These are phyloP conservation scores for Holothuria glaberrima DNA, from an alignment of 35 echinoderm and acorn worm species.

Conservation along the genomic window DNA sequence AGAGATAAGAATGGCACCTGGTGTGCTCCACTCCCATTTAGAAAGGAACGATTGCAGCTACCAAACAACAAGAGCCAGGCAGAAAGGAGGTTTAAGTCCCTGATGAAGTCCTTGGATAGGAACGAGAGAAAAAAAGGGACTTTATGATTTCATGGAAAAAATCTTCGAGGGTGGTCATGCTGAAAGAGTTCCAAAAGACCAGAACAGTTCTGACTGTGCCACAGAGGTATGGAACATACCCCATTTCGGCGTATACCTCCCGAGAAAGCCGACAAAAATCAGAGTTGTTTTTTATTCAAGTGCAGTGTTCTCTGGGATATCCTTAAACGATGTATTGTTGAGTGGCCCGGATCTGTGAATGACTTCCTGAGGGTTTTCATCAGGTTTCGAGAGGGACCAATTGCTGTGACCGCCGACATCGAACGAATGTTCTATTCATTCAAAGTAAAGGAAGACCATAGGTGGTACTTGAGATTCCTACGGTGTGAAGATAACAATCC, in stretches of 20 bases:
- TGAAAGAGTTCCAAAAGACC: too few relatives aligned
- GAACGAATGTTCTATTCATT: not conserved
- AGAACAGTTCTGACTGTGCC: too few relatives aligned
- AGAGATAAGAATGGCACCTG: too few relatives aligned
- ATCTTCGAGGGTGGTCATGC: too few relatives aligned
- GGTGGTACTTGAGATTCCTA: not conserved
- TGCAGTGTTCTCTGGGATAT: not conserved
- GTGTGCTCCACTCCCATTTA: too few relatives aligned
- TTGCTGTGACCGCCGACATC: not conserved
- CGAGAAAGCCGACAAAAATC: not conserved
- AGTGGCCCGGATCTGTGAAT: not conserved
- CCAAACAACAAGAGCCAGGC: too few relatives aligned
- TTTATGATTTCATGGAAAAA: too few relatives aligned
- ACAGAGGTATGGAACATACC: constrained; percentile 22
- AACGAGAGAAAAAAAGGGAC: too few relatives aligned
- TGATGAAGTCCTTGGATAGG: too few relatives aligned
- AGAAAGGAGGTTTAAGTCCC: too few relatives aligned
- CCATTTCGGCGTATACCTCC: constrained; percentile 27
- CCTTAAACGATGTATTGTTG: not conserved
- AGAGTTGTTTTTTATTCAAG: constrained; percentile 12
- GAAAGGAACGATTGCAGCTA: too few relatives aligned
- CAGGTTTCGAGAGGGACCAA: not conserved
- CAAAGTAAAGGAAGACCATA: too few relatives aligned
- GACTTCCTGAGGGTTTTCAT: constrained; percentile 12
- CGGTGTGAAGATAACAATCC: constrained; percentile 64